Conservation (phyloP, 2,888 invertebrate species). For the Molorchus minor region DNA sequence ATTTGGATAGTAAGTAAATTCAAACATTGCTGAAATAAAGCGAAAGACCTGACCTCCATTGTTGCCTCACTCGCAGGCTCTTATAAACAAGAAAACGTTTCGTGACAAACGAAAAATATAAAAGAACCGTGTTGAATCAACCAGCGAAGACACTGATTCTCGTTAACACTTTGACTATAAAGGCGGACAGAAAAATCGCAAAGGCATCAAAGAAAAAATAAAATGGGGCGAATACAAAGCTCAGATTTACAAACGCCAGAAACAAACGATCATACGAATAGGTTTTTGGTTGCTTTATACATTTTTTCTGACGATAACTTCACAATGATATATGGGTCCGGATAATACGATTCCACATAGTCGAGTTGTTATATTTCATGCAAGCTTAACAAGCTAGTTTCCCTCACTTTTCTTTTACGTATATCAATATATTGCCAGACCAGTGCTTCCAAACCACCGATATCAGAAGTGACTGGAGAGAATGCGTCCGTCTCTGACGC, state of each 20-base stretch:
- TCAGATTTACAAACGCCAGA: conserved; percentile 7
- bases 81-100: background rate
- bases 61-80: background rate
- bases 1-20: too few relatives aligned
- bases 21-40: too few relatives aligned
- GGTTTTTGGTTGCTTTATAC: conserved; percentile 1
- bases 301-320: conserved; percentile 19
- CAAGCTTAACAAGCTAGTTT: conserved; percentile 12
- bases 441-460: too few relatives aligned
- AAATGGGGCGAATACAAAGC: conserved; percentile 5
- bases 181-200: background rate
- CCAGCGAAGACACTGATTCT: conserved; percentile 15
- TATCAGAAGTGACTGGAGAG: too few relatives aligned
- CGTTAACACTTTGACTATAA: conserved; percentile 14
- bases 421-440: conserved; percentile 5
- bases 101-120: conserved; percentile 8
- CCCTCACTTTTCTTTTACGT: background rate
- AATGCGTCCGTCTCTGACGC: too few relatives aligned
- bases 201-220: conserved; percentile 7
- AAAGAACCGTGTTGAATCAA: conserved; percentile 3
- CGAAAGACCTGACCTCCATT: background rate
- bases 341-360: conserved; percentile 14
- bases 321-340: conserved; percentile 4
- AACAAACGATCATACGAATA: conserved; percentile 19
- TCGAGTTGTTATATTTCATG: conserved; percentile 13